These are phyloP conservation scores for Microplitis demolitor DNA, from an alignment of 1,140 invertebrate species.

Conservation along the genomic window DNA sequence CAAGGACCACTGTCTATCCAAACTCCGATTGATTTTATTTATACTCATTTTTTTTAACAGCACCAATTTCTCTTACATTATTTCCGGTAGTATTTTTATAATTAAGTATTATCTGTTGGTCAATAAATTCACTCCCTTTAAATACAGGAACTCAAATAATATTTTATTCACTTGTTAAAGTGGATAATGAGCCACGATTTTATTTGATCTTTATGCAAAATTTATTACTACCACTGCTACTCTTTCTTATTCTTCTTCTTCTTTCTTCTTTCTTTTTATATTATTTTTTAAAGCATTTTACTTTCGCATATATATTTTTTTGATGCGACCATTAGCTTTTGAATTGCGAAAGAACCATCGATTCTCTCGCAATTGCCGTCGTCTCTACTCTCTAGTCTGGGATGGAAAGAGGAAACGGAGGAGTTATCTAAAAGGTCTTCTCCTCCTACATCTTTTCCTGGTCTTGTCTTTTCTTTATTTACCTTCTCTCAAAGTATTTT, in stretches of 20 bases:
- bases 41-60: not conserved
- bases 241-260: no score
- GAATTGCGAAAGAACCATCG: slow-evolving; percentile 24
- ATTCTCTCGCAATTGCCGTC: slow-evolving; percentile 24
- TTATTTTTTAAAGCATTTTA: not conserved
- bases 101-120: no score
- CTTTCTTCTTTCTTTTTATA: no score
- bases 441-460: not conserved
- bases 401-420: not conserved
- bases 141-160: no score
- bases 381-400: slow-evolving; percentile 8
- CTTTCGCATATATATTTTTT: slow-evolving; percentile 16
- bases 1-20: slow-evolving; percentile 2
- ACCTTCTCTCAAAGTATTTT: no score
- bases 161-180: no score
- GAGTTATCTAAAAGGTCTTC: slow-evolving; percentile 11
- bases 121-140: no score
- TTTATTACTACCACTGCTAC: no score
- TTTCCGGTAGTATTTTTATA: no score
- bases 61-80: no score
- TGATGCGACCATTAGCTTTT: slow-evolving; percentile 18
- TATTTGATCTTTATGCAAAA: no score
- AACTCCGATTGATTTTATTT: not conserved
- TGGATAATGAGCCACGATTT: no score
- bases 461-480: not conserved